Evolutionary conservation across 2,113 vertebrate species (phyloP).

Genomic region (Oreochromis tanganicae): DNA sequence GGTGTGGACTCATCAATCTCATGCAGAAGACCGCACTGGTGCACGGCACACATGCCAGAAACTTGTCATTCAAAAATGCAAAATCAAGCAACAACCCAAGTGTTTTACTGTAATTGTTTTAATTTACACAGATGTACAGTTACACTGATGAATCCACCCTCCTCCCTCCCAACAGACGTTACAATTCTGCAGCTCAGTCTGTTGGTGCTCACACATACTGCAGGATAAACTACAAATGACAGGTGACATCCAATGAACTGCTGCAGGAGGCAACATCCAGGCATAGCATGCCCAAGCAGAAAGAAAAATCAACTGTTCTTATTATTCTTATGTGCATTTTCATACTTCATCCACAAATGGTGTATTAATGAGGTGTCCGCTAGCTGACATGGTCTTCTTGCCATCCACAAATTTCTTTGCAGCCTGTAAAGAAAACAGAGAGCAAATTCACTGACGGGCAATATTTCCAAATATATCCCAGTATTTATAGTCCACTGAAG

Average conservation of each 20-base stretch:
- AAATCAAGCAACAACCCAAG: neutral
- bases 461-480: neutral
- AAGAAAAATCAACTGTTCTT: neutral
- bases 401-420: slow-evolving; percentile 87
- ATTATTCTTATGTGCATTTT: neutral
- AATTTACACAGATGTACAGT: slow-evolving; percentile 71
- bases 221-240: slow-evolving; percentile 12
- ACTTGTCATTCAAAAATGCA: neutral
- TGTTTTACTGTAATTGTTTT: slow-evolving; percentile 46
- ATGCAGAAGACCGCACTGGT: neutral
- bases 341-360: slow-evolving; percentile 84
- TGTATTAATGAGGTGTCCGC: slow-evolving; percentile 80
- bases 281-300: neutral
- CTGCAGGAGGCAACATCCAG: neutral
- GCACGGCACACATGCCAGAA: neutral
- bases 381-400: slow-evolving; percentile 86
- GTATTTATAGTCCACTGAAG: neutral
- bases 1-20: neutral
- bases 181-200: neutral
- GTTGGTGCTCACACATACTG: slow-evolving; percentile 7
- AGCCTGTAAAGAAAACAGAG: slow-evolving; percentile 68
- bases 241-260: slow-evolving; percentile 3
- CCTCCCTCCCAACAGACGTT: neutral
- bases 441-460: neutral
- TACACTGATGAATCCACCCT: neutral